Evolutionary conservation across 2,113 vertebrate species (phyloP).

Genomic region (human): DNA sequence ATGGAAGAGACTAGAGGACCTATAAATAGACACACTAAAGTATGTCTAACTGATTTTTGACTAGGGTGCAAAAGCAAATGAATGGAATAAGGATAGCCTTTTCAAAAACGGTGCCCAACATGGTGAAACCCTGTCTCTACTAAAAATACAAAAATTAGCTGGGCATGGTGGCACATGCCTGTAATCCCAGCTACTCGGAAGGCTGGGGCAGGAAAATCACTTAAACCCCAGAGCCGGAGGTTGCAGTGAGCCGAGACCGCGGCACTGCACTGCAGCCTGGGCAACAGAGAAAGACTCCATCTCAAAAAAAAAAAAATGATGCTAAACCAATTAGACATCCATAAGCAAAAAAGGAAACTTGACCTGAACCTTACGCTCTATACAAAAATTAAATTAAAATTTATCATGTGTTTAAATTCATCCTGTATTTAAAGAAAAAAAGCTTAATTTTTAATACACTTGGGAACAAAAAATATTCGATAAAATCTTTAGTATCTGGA

Average conservation of each 20-base stretch:
- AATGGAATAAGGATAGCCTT: not conserved
- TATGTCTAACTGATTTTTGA: not conserved
- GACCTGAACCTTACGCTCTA: not conserved
- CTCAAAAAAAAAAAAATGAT: too few species aligned
- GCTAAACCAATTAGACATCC: not conserved
- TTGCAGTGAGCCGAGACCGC: too few species aligned
- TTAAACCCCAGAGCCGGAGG: too few species aligned
- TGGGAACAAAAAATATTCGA: too few species aligned
- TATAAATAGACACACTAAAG: not conserved
- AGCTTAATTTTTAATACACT: not conserved
- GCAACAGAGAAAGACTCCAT: too few species aligned
- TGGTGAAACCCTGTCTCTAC: too few species aligned
- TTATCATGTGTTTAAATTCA: not conserved
- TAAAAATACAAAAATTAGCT: too few species aligned
- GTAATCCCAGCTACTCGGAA: too few species aligned
- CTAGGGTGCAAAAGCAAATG: not conserved
- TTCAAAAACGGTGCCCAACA: not conserved
- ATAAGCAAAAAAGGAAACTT: not conserved
- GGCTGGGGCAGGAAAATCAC: too few species aligned
- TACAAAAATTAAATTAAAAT: not conserved
- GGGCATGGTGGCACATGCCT: fast-evolving
- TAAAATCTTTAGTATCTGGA: not conserved
- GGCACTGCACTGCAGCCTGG: too few species aligned
- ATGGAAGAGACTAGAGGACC: not conserved
- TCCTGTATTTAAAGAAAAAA: not conserved